Evolutionary conservation across 2,113 vertebrate species (phyloP).

Genomic region (Grantiella picta): DNA sequence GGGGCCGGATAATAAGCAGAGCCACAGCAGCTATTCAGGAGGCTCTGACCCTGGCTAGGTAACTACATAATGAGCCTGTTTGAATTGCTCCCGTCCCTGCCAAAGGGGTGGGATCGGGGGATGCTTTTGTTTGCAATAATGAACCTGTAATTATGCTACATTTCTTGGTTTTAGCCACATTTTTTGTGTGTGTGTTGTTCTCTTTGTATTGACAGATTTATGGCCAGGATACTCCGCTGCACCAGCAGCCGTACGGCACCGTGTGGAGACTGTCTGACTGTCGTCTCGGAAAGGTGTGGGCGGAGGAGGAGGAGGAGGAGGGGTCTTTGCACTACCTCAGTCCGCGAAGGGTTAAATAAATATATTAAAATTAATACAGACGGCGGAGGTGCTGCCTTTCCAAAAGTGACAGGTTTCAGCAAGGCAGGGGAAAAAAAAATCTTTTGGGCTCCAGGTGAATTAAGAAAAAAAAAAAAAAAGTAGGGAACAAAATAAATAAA

Average conservation of each 20-base stretch:
- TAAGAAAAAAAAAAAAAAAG: background rate
- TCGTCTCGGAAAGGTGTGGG: background rate
- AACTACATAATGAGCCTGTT: constrained; percentile 72
- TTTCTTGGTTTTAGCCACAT: constrained; percentile 71
- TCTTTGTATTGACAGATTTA: constrained; percentile 74
- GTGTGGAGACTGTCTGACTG: constrained; percentile 63
- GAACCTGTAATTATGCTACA: constrained; percentile 73
- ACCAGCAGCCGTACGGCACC: constrained; percentile 1
- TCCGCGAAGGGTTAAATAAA: constrained; percentile 20
- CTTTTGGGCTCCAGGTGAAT: background rate
- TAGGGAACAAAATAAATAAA: constrained; percentile 45
- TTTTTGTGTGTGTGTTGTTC: constrained; percentile 66
- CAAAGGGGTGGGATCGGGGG: constrained; percentile 69
- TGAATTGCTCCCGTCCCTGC: constrained; percentile 68
- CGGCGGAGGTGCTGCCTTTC: background rate
- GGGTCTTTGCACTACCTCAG: background rate
- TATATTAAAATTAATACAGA: background rate
- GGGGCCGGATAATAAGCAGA: constrained; percentile 50
- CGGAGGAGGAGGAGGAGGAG: background rate
- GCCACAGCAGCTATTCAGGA: constrained; percentile 41
- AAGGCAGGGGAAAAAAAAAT: background rate
- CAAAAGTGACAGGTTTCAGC: background rate
- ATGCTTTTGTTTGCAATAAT: constrained; percentile 74
- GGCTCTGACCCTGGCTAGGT: constrained; percentile 65
- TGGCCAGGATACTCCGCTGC: constrained; percentile 42